Percentiles rank a stretch among this genome's conserved stretches.
Evolutionary conservation across 2,797 vertebrate species (phyloP).

Genomic region (Spinus pinus): DNA sequence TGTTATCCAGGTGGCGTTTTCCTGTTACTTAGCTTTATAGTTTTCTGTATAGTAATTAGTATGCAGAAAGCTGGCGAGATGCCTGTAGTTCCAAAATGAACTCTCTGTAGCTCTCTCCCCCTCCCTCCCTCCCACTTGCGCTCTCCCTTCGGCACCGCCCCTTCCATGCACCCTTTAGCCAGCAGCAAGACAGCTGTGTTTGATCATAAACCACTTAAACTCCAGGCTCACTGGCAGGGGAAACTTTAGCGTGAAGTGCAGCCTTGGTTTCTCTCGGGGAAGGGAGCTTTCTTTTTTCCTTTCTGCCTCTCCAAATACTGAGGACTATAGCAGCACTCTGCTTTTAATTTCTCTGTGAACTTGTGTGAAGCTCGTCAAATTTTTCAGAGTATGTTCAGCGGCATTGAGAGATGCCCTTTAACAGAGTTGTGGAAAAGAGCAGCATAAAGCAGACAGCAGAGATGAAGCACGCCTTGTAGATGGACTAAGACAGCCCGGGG

Average conservation of each 20-base stretch:
- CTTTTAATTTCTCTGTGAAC: neutral
- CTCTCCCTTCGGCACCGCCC: conserved; percentile 66
- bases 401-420: conserved; percentile 41
- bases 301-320: neutral
- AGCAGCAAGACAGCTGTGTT: conserved; percentile 81
- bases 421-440: conserved; percentile 45
- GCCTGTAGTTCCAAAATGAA: conserved; percentile 58
- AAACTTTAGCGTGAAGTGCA: conserved; percentile 73
- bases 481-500: conserved; percentile 44
- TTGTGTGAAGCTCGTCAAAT: neutral
- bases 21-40: conserved; percentile 42
- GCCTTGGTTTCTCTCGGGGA: neutral
- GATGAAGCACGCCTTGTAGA: conserved; percentile 43
- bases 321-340: neutral
- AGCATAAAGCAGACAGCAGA: conserved; percentile 35
- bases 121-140: conserved; percentile 31
- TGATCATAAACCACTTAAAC: conserved; percentile 79
- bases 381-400: neutral
- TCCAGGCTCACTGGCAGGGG: conserved; percentile 64
- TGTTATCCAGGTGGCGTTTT: conserved; percentile 46
- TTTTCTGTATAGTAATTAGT: conserved; percentile 30
- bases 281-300: neutral
- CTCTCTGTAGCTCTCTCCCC: conserved; percentile 19
- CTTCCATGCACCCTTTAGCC: conserved; percentile 68
- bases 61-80: conserved; percentile 60